phyloP scores from a whole-genome alignment of 2,113 vertebrate species.

The mouse (Mus musculus) region DNA sequence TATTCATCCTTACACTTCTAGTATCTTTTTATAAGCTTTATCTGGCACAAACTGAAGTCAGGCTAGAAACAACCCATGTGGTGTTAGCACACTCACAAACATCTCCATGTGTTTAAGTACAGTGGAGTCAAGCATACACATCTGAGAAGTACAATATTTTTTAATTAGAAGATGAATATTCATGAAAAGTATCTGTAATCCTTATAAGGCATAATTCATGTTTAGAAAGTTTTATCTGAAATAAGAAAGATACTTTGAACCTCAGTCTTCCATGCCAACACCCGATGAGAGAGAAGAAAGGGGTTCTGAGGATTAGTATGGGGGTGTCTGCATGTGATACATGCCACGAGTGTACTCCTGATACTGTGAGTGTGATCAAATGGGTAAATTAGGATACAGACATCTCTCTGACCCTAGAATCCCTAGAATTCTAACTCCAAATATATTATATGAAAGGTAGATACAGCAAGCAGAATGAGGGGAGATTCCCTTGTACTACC shows the following conservation, averaged over 20 bases:
- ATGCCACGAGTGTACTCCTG: fast-evolving
- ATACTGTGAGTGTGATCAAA: background rate
- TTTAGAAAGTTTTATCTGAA: background rate
- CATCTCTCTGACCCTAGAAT: background rate
- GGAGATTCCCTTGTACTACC: background rate
- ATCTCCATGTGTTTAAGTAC: background rate
- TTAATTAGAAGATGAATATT: background rate
- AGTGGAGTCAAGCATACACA: background rate
- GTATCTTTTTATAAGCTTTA: background rate
- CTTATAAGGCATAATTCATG: background rate
- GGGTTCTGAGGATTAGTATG: background rate
- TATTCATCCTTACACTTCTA: background rate
- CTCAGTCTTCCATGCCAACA: background rate
- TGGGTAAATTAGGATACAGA: background rate
- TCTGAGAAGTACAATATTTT: background rate
- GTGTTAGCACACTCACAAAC: background rate
- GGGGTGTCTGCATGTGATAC: background rate
- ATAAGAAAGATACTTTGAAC: background rate
- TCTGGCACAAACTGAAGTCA: background rate
- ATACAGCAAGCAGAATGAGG: background rate
- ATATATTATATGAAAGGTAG: background rate
- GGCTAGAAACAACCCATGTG: background rate
- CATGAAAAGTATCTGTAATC: background rate
- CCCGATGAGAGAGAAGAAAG: background rate
- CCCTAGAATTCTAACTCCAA: background rate